Evolutionary conservation across 2,797 vertebrate species (phyloP).

Genomic region (Pyrocephalus nanus): DNA sequence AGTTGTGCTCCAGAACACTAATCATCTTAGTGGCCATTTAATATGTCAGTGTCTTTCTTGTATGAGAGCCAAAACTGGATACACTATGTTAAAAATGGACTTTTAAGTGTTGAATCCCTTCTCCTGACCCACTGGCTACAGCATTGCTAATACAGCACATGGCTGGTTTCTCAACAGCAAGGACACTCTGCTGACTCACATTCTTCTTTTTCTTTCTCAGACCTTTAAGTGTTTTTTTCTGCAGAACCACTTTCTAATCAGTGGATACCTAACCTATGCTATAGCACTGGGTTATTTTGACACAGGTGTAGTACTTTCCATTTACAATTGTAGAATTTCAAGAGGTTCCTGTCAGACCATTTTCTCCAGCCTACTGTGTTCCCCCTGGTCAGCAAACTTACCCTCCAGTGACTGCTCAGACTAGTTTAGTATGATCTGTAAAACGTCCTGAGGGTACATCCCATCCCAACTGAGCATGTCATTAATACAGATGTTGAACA

Average conservation of each 20-base stretch:
- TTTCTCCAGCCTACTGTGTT: background rate
- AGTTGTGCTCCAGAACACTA: background rate
- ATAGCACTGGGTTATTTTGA: background rate
- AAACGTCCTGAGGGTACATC: rapidly evolving
- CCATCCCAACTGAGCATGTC: rapidly evolving
- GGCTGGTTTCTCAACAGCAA: background rate
- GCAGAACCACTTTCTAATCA: background rate
- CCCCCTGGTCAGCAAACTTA: background rate
- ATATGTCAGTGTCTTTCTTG: background rate
- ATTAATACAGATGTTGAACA: background rate
- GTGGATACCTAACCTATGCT: background rate
- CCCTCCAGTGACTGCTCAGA: background rate
- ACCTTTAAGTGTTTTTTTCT: background rate
- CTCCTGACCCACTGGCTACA: background rate
- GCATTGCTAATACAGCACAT: background rate
- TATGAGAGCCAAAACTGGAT: background rate
- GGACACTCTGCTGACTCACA: background rate
- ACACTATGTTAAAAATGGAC: background rate
- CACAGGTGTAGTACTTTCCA: background rate
- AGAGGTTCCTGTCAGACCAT: background rate
- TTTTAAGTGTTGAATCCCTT: background rate
- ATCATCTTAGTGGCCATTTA: background rate
- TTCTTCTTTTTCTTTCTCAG: background rate
- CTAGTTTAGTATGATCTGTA: background rate
- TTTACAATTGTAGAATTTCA: background rate